phyloP scores from a whole-genome alignment of 92 coral and sea anemone genomes.

The Pocillopora grandis region DNA sequence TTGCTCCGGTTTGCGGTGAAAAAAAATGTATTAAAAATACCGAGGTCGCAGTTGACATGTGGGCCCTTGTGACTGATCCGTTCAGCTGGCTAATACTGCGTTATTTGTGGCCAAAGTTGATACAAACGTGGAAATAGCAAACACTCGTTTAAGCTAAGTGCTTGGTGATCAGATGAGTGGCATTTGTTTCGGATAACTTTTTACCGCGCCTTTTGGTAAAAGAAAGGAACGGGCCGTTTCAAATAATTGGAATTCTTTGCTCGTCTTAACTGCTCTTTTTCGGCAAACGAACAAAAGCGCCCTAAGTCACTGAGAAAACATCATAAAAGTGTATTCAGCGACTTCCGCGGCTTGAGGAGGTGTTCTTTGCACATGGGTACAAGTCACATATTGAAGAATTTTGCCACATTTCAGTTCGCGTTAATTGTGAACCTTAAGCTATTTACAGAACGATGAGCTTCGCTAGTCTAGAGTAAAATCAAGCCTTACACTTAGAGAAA shows the following conservation, averaged over 20 bases:
- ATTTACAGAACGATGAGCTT: neutral
- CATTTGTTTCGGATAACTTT: neutral
- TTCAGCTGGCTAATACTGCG: conserved; percentile 18
- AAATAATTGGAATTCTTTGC: conserved; percentile 76
- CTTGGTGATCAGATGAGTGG: neutral
- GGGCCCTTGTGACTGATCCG: conserved; percentile 14
- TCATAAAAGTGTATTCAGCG: conserved; percentile 5
- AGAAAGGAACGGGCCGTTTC: conserved; percentile 68
- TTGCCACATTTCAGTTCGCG: conserved; percentile 9
- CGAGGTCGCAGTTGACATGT: conserved; percentile 36
- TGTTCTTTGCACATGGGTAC: neutral
- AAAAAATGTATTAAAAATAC: conserved; percentile 32
- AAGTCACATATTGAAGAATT: conserved; percentile 7
- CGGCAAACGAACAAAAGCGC: conserved; percentile 67
- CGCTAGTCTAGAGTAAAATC: neutral
- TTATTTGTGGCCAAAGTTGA: conserved; percentile 7
- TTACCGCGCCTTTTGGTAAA: neutral
- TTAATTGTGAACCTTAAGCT: conserved; percentile 13
- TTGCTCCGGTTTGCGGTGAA: conserved; percentile 12
- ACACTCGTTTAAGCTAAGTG: neutral
- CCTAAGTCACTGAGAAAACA: conserved; percentile 55
- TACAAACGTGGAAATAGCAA: neutral
- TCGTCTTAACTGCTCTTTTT: conserved; percentile 51
- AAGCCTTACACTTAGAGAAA: conserved; percentile 13
- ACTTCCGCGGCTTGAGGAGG: conserved; percentile 36